phyloP scores from a whole-genome alignment of 1,140 invertebrate genomes.

The Coptotermes formosanus region DNA sequence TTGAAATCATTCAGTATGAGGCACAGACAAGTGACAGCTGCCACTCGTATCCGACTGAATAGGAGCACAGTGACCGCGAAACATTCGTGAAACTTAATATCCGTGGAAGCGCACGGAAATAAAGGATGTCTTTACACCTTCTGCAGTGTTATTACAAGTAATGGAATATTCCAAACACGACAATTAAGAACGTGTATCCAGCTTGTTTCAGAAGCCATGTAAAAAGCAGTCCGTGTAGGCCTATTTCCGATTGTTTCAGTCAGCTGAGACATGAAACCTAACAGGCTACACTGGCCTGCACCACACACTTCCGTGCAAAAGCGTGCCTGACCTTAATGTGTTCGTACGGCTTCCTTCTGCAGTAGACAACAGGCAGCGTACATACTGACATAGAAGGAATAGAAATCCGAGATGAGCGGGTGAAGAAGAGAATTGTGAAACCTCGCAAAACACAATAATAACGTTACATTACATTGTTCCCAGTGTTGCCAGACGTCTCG shows the following conservation, averaged over 20 bases:
- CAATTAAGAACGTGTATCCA: neutral
- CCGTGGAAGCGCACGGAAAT: neutral
- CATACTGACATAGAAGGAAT: neutral
- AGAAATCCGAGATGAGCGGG: neutral
- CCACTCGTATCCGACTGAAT: neutral
- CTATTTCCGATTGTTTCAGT: constrained; percentile 2
- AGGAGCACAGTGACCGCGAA: neutral
- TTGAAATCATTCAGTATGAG: no score
- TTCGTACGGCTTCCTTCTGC: neutral
- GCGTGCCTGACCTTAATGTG: neutral
- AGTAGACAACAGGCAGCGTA: neutral
- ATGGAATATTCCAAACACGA: neutral
- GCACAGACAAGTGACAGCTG: no score
- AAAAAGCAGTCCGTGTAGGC: neutral
- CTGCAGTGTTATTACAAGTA: neutral
- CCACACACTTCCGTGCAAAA: neutral
- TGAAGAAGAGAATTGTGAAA: neutral
- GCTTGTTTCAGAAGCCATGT: constrained; percentile 7
- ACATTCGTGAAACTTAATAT: neutral
- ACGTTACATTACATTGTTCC: neutral
- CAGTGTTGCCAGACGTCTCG: neutral
- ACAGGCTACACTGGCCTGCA: neutral
- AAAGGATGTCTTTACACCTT: neutral
- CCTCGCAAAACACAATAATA: neutral
- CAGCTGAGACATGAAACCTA: neutral